Evolutionary conservation across 1,140 invertebrate genomes (phyloP).

Genomic region (Metopolophium dirhodum): DNA sequence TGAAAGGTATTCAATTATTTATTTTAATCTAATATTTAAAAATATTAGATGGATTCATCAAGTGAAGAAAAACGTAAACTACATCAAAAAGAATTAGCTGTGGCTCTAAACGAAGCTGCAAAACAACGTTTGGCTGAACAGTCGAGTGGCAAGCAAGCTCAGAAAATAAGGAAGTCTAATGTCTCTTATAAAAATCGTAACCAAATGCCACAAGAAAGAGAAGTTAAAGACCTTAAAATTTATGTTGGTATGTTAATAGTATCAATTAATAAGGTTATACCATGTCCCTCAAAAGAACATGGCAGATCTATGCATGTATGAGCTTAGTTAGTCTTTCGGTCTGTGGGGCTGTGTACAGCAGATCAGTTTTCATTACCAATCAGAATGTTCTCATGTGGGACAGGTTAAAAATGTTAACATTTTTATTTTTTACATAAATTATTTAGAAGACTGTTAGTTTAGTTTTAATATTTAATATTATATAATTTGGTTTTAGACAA

Average conservation of each 20-base stretch:
- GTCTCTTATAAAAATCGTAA: slow-evolving; percentile 92
- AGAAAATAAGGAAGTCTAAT: slow-evolving; percentile 91
- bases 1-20: slow-evolving; percentile 4
- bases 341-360: not conserved
- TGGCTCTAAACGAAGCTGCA: slow-evolving; percentile 90
- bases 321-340: not conserved
- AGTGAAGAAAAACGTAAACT: slow-evolving; percentile 96
- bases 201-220: slow-evolving; percentile 91
- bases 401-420: not conserved
- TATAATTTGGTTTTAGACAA: slow-evolving; percentile 73
- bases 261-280: not conserved
- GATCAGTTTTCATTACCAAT: not conserved
- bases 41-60: slow-evolving; percentile 80
- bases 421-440: not conserved
- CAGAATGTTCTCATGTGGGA: not conserved
- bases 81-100: slow-evolving; percentile 94
- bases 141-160: slow-evolving; percentile 82
- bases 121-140: slow-evolving; percentile 88
- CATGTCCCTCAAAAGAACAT: not conserved
- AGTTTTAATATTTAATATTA: not conserved
- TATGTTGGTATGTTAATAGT: slow-evolving; percentile 81
- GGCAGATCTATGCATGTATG: not conserved
- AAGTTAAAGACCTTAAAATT: slow-evolving; percentile 92
- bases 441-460: not conserved
- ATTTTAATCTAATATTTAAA: slow-evolving; percentile 43